phyloP scores from a whole-genome alignment of 2,113 vertebrate genomes.

The Gymnobelideus leadbeateri region DNA sequence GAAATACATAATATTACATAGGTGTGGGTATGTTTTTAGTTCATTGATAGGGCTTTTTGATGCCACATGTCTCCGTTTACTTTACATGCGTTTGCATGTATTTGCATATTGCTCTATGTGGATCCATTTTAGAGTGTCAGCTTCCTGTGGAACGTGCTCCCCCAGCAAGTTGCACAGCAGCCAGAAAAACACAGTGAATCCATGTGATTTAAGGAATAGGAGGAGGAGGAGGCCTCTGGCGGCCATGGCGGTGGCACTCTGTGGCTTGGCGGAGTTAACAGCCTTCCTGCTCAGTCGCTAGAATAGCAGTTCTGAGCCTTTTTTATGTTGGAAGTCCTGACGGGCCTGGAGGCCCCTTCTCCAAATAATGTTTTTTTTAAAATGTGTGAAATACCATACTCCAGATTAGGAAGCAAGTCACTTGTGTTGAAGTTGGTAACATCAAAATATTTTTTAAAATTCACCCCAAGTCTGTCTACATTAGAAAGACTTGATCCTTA shows the following conservation, averaged over 20 bases:
- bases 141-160: slow-evolving; percentile 40
- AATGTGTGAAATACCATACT: neutral
- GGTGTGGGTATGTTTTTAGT: neutral
- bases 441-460: neutral
- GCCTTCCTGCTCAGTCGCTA: neutral
- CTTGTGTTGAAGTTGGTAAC: neutral
- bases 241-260: neutral
- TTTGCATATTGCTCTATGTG: slow-evolving; percentile 1
- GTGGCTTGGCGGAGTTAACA: slow-evolving; percentile 17
- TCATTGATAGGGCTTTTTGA: neutral
- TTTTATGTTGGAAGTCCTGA: neutral
- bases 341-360: neutral
- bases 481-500: slow-evolving; percentile 25
- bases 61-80: neutral
- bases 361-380: neutral
- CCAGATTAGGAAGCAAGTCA: neutral
- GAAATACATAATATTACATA: neutral
- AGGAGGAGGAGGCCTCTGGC: neutral
- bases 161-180: slow-evolving; percentile 15
- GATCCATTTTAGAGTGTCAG: neutral
- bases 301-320: neutral
- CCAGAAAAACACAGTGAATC: slow-evolving; percentile 37
- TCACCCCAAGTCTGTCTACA: neutral
- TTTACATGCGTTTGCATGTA: slow-evolving; percentile 6
- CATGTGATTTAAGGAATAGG: neutral